These are phyloP conservation scores for Pseudococcus longispinus DNA, from an alignment of 2,888 invertebrate genomes.

Conservation along the genomic window DNA sequence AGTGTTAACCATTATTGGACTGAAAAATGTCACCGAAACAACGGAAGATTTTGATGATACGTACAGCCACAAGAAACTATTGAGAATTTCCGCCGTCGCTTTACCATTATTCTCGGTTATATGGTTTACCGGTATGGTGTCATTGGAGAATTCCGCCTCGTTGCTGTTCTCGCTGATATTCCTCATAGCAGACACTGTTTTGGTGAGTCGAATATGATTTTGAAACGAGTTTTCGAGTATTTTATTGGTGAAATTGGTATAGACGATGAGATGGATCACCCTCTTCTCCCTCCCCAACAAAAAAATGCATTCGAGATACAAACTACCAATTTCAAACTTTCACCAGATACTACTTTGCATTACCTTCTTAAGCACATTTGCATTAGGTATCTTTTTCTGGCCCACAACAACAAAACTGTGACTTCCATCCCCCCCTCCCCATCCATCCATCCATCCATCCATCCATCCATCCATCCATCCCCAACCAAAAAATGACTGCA, in stretches of 20 bases:
- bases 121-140: constrained; percentile 78
- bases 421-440: too few species aligned
- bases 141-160: constrained; percentile 71
- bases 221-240: background rate
- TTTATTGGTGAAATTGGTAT: background rate
- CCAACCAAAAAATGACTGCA: too few species aligned
- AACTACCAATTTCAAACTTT: too few species aligned
- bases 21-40: constrained; percentile 33
- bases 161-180: constrained; percentile 58
- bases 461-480: too few species aligned
- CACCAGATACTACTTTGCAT: too few species aligned
- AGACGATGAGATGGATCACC: background rate
- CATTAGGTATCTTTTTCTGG: too few species aligned
- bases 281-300: background rate
- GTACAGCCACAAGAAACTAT: constrained; percentile 58
- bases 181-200: constrained; percentile 48
- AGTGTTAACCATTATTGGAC: constrained; percentile 49
- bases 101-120: constrained; percentile 75
- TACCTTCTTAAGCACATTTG: too few species aligned
- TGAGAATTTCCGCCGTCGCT: constrained; percentile 69
- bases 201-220: constrained; percentile 34
- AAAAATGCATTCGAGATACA: too few species aligned
- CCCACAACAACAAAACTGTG: too few species aligned
- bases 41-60: constrained; percentile 52
- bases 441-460: too few species aligned